phyloP scores from a whole-genome alignment of 2,888 invertebrate genomes.

The Nymphalis c-album region DNA sequence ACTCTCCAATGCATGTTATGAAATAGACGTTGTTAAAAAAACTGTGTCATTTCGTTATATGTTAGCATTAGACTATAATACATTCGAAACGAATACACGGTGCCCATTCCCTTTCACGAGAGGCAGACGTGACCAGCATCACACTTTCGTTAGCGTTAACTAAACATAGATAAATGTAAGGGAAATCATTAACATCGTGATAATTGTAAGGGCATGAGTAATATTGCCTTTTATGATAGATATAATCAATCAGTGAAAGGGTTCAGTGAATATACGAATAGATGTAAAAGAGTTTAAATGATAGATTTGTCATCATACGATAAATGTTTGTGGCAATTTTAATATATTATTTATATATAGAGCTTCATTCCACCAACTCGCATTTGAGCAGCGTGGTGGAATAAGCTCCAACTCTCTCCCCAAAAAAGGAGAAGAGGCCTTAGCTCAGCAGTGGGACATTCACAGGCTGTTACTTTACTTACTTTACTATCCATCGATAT shows the following conservation, averaged over 20 bases:
- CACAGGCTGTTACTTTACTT: too few species aligned
- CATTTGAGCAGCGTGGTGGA: too few species aligned
- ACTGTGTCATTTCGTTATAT: constrained; percentile 3
- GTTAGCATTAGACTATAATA: constrained; percentile 15
- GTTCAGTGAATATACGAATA: constrained; percentile 18
- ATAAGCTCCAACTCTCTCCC: too few species aligned
- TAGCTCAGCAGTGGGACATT: too few species aligned
- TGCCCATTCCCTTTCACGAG: constrained; percentile 22
- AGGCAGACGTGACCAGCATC: constrained; percentile 25
- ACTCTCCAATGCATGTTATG: not conserved
- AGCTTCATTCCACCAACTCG: too few species aligned
- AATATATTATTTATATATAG: too few species aligned
- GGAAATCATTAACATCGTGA: constrained; percentile 1
- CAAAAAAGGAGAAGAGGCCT: too few species aligned
- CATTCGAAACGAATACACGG: constrained; percentile 8
- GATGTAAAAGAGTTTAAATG: too few species aligned
- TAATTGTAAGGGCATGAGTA: constrained; percentile 12
- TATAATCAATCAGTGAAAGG: constrained; percentile 5
- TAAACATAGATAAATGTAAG: not conserved
- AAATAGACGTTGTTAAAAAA: not conserved
- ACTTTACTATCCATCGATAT: too few species aligned
- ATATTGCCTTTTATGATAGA: constrained; percentile 14
- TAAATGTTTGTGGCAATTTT: too few species aligned
- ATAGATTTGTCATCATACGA: too few species aligned
- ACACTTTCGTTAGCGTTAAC: not conserved